Conservation (phyloP, 2,888 invertebrate species). For the Steinernema carpocapsae region DNA sequence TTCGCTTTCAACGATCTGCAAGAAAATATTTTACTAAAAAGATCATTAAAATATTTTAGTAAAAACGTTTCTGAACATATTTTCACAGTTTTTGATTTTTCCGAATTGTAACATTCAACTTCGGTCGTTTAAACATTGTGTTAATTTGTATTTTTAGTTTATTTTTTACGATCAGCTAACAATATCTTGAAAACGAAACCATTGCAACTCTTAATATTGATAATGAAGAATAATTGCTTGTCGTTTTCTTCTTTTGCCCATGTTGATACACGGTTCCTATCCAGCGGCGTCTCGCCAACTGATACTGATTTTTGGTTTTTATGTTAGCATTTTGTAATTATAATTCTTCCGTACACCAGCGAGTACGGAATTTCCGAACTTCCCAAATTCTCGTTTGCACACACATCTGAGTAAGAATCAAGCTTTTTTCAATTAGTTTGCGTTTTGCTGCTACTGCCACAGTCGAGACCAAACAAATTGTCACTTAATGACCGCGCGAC, state of each 20-base stretch:
- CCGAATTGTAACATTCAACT: too few relatives aligned
- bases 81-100: too few relatives aligned
- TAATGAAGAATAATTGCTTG: neutral
- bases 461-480: conserved; percentile 32
- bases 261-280: neutral
- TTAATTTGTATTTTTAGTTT: too few relatives aligned
- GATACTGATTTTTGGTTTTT: too few relatives aligned
- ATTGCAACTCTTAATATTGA: neutral
- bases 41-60: too few relatives aligned
- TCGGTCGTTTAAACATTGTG: too few relatives aligned
- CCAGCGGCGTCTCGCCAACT: neutral
- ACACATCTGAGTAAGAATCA: neutral
- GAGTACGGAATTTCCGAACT: neutral
- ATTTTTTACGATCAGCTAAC: too few relatives aligned
- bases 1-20: too few relatives aligned
- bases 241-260: neutral
- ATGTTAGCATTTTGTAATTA: neutral
- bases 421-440: conserved; percentile 1
- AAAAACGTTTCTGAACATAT: too few relatives aligned
- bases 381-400: neutral
- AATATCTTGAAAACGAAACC: neutral
- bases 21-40: too few relatives aligned
- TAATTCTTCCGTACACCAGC: neutral
- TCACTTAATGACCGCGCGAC: conserved; percentile 29
- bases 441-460: neutral